phyloP scores from a whole-genome alignment of 1,140 invertebrate genomes.

The Prorops nasuta region DNA sequence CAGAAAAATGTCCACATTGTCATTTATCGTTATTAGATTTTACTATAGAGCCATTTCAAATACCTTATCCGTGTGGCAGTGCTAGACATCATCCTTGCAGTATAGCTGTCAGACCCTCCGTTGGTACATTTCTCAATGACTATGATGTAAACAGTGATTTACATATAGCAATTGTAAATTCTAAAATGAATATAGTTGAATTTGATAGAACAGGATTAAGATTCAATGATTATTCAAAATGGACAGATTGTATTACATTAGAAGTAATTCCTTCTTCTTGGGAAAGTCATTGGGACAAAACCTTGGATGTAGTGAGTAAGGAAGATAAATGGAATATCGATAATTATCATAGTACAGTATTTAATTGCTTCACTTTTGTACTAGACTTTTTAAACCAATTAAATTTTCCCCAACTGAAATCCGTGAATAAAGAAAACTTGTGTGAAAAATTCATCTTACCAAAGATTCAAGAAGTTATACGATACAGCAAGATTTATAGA shows the following conservation, averaged over 20 bases:
- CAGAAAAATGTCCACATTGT: constrained; percentile 44
- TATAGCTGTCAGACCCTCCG: constrained; percentile 42
- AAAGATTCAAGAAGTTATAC: constrained; percentile 42
- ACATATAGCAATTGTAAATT: constrained; percentile 47
- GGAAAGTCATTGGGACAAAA: constrained; percentile 43
- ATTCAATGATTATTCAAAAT: constrained; percentile 36
- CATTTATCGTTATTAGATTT: constrained; percentile 22
- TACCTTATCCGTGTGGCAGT: constrained; percentile 46
- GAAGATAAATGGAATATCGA: constrained; percentile 34
- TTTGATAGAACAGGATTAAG: constrained; percentile 44
- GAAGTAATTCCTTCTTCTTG: constrained; percentile 43
- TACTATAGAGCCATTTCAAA: constrained; percentile 36
- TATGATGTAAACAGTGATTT: constrained; percentile 38
- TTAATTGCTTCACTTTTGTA: constrained; percentile 50
- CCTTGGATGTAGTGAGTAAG: constrained; percentile 23
- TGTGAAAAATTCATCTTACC: constrained; percentile 44
- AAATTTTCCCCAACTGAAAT: constrained; percentile 34
- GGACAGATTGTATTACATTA: constrained; percentile 40
- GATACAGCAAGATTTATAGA: constrained; percentile 40
- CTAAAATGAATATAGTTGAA: constrained; percentile 36
- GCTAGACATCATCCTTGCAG: constrained; percentile 31
- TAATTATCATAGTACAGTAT: constrained; percentile 34
- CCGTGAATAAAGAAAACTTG: constrained; percentile 41
- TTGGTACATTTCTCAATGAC: constrained; percentile 41
- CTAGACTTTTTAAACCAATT: constrained; percentile 44